phyloP scores from a whole-genome alignment of 30 jellyfish, hydroid and myxozoan species.

The Phacellophora camtschatica region DNA sequence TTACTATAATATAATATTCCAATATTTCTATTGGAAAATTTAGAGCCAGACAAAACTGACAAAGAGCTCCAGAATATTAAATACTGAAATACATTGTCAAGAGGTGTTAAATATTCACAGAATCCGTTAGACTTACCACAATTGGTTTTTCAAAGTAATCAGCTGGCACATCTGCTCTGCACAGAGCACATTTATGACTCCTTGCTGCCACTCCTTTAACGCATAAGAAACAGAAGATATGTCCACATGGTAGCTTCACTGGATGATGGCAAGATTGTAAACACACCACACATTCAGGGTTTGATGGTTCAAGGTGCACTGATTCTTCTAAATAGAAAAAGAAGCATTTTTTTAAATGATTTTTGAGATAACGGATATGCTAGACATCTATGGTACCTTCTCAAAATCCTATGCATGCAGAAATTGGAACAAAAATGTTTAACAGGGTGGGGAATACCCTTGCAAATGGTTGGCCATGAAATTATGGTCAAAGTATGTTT shows the following conservation, averaged over 20 bases:
- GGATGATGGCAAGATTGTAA: constrained; percentile 89
- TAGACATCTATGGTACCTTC: too few species aligned
- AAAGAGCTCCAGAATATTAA: too few species aligned
- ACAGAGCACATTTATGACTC: constrained; percentile 87
- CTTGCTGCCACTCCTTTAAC: constrained; percentile 93
- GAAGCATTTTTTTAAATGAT: too few species aligned
- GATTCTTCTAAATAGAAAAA: constrained; percentile 24
- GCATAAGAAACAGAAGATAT: constrained; percentile 88
- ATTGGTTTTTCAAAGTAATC: constrained; percentile 83
- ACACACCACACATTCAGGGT: constrained; percentile 96
- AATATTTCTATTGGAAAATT: too few species aligned
- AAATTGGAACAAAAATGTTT: too few species aligned
- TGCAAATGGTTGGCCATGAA: too few species aligned
- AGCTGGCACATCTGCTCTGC: constrained; percentile 86
- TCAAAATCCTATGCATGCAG: too few species aligned
- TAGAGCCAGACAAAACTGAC: too few species aligned
- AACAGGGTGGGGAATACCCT: too few species aligned
- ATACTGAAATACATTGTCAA: background rate
- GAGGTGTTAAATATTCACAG: background rate
- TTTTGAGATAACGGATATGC: too few species aligned
- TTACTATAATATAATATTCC: too few species aligned
- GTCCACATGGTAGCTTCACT: constrained; percentile 84
- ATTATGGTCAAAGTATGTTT: too few species aligned
- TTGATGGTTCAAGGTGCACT: constrained; percentile 6
- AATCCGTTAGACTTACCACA: constrained; percentile 60